phyloP scores from a whole-genome alignment of 2,888 invertebrate species.

The Deroplatys truncata region DNA sequence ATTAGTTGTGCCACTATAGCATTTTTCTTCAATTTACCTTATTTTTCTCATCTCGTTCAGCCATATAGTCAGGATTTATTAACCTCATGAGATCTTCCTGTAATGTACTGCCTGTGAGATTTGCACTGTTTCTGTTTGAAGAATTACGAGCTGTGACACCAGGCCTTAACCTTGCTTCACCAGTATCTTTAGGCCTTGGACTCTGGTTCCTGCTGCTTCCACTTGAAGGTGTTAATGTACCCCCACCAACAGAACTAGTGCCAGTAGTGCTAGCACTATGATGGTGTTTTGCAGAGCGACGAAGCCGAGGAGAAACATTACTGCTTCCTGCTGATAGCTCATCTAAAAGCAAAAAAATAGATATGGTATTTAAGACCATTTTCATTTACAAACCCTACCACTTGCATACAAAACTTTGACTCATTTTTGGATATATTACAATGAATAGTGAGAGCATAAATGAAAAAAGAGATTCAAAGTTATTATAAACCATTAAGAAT shows the following conservation, averaged over 20 bases:
- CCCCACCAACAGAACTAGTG: conserved; percentile 32
- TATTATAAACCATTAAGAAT: too few relatives aligned
- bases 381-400: too few relatives aligned
- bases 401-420: too few relatives aligned
- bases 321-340: conserved; percentile 56
- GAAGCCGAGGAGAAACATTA: conserved; percentile 51
- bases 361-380: too few relatives aligned
- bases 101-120: conserved; percentile 55
- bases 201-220: conserved; percentile 57
- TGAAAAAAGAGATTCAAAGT: too few relatives aligned
- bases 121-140: conserved; percentile 58
- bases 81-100: conserved; percentile 84
- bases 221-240: conserved; percentile 47
- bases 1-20: too few relatives aligned
- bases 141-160: conserved; percentile 40
- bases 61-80: conserved; percentile 72
- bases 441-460: too few relatives aligned
- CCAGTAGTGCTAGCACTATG: conserved; percentile 32
- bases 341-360: conserved; percentile 40
- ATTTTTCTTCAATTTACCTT: conserved; percentile 4
- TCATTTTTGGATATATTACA: too few relatives aligned
- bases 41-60: conserved; percentile 33
- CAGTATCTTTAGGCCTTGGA: conserved; percentile 51
- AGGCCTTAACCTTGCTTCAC: conserved; percentile 54
- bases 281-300: conserved; percentile 46